A percentile compares a stretch with the other conserved stretches of the same genome.
These are phyloP conservation scores for Amphimedon queenslandica DNA, from an alignment of 37 sponge, comb jelly and placozoan genomes.

Conservation along the genomic window DNA sequence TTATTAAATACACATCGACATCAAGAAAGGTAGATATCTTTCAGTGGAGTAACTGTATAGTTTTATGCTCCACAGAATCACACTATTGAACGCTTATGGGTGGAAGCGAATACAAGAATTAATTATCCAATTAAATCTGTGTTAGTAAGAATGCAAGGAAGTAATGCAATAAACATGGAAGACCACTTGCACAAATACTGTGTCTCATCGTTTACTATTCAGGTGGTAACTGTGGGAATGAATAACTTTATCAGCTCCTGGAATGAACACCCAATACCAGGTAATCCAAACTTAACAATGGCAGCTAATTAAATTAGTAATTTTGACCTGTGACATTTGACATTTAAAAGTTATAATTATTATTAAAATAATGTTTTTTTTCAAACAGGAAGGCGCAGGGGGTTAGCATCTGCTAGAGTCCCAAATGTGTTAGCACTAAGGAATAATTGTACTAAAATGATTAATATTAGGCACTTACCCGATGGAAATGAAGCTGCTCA, in stretches of 20 bases:
- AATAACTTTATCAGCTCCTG: slow-evolving; percentile 32
- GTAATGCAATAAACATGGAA: slow-evolving; percentile 18
- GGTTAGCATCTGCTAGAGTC: too few species aligned
- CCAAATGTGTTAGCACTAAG: too few species aligned
- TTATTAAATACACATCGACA: background rate
- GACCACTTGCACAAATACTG: slow-evolving; percentile 25
- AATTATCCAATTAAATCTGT: slow-evolving; percentile 54
- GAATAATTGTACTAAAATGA: too few species aligned
- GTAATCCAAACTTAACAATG: too few species aligned
- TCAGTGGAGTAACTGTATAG: slow-evolving; percentile 35
- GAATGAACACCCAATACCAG: slow-evolving; percentile 61
- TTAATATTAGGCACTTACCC: too few species aligned
- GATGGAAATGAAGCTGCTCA: background rate
- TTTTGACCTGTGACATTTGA: too few species aligned
- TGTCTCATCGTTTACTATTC: slow-evolving; percentile 41
- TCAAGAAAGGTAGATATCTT: slow-evolving; percentile 28
- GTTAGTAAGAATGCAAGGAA: slow-evolving; percentile 23
- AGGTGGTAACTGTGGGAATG: slow-evolving; percentile 28
- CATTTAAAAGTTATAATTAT: too few species aligned
- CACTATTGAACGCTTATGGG: slow-evolving; percentile 43
- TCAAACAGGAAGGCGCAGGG: too few species aligned
- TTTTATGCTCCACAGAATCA: slow-evolving; percentile 29
- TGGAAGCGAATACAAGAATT: slow-evolving; percentile 51
- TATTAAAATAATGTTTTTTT: too few species aligned
- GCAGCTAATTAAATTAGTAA: too few species aligned